Conservation (phyloP, 2,113 vertebrate genomes). For the Phycodurus eques region DNA sequence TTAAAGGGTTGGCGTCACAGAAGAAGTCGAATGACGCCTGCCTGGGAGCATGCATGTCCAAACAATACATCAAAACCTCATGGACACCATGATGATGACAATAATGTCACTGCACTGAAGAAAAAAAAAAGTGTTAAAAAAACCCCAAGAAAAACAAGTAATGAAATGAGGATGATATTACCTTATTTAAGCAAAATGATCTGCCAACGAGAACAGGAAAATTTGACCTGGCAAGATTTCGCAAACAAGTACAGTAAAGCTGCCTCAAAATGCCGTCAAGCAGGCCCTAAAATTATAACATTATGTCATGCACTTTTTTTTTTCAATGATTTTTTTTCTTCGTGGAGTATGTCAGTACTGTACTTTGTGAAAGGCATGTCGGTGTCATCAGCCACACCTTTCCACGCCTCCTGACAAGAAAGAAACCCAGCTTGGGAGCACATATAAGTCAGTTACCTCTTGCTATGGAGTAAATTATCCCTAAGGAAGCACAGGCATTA, state of each 20-base stretch:
- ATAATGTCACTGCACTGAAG: slow-evolving; percentile 26
- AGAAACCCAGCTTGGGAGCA: slow-evolving; percentile 5
- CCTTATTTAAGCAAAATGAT: background rate
- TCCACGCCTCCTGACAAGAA: slow-evolving; percentile 38
- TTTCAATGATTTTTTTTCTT: background rate
- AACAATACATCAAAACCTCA: slow-evolving; percentile 1
- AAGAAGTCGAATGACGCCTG: background rate
- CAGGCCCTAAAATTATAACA: background rate
- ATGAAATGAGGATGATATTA: background rate
- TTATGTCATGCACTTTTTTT: background rate
- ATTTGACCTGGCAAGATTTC: background rate
- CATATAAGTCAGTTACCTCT: slow-evolving; percentile 20
- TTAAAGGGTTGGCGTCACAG: background rate
- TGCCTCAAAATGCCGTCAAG: background rate
- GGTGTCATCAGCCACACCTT: slow-evolving; percentile 51
- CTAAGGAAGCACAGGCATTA: slow-evolving; percentile 7
- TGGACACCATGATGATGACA: background rate
- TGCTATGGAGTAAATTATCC: slow-evolving; percentile 9
- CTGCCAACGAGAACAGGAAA: background rate
- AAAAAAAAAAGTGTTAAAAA: background rate
- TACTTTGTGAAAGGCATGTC: slow-evolving; percentile 35
- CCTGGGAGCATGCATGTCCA: background rate
- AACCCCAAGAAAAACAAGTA: background rate
- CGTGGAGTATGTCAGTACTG: background rate
- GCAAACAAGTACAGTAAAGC: background rate